Evolutionary conservation across 2,888 invertebrate genomes (phyloP).

Genomic region (Mechanitis mazaeus): DNA sequence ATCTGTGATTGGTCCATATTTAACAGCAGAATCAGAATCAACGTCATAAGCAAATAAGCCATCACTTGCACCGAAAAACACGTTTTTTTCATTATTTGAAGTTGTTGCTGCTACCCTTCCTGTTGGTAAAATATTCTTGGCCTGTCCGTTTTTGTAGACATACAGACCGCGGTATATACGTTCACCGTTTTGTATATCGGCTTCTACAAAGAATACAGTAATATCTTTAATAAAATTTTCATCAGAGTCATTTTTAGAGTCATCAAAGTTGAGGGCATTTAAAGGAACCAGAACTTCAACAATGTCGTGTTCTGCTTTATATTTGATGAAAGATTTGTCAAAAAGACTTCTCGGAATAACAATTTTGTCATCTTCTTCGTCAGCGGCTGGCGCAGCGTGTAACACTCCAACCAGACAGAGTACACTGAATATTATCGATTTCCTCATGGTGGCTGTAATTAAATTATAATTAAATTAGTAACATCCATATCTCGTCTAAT

Average conservation of each 20-base stretch:
- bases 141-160: slow-evolving; percentile 31
- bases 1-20: slow-evolving; percentile 35
- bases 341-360: neutral
- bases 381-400: neutral
- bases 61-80: slow-evolving; percentile 46
- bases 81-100: slow-evolving; percentile 37
- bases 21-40: slow-evolving; percentile 27
- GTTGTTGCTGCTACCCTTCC: slow-evolving; percentile 42
- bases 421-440: no score
- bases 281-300: slow-evolving; percentile 27
- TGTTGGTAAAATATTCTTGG: slow-evolving; percentile 41
- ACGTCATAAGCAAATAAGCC: slow-evolving; percentile 46
- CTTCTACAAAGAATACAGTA: slow-evolving; percentile 32
- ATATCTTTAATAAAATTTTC: slow-evolving; percentile 12
- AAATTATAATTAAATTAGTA: no score
- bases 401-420: no score
- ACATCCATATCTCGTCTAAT: no score
- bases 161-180: slow-evolving; percentile 40
- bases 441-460: no score
- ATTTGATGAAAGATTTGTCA: slow-evolving; percentile 10
- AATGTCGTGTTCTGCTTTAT: slow-evolving; percentile 26
- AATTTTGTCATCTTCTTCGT: neutral
- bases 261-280: slow-evolving; percentile 27
- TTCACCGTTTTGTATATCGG: slow-evolving; percentile 25
- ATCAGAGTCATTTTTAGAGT: slow-evolving; percentile 14